Evolutionary conservation across 2,888 invertebrate genomes (phyloP).

Genomic region (Clistopyga incitator): DNA sequence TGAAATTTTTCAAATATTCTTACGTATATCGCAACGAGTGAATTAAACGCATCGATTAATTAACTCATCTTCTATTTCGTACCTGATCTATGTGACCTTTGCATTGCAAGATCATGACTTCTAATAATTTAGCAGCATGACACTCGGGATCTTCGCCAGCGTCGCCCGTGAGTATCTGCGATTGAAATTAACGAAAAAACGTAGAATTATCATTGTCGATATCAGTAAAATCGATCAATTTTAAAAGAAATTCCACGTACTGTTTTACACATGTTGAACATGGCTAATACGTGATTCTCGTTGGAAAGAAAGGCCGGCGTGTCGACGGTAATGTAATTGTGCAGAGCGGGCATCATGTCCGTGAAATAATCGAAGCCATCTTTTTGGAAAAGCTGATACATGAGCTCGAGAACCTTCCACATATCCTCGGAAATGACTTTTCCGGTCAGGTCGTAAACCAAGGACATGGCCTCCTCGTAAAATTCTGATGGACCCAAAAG

Average conservation of each 20-base stretch:
- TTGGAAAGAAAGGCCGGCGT: slow-evolving; percentile 96
- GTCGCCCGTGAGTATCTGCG: slow-evolving; percentile 88
- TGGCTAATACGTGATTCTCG: slow-evolving; percentile 94
- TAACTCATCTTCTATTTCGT: slow-evolving; percentile 52
- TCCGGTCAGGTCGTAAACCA: slow-evolving; percentile 96
- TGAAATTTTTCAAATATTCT: no score
- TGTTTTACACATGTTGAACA: slow-evolving; percentile 97
- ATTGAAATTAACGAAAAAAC: neutral
- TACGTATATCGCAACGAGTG: neutral
- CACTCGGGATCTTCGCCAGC: slow-evolving; percentile 97
- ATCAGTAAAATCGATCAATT: slow-evolving; percentile 26
- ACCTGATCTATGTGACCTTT: slow-evolving; percentile 93
- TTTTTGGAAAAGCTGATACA: slow-evolving; percentile 96
- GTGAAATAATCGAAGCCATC: slow-evolving; percentile 98
- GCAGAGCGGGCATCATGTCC: slow-evolving; percentile 99
- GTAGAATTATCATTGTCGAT: neutral
- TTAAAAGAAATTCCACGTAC: slow-evolving; percentile 85
- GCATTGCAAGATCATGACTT: slow-evolving; percentile 98
- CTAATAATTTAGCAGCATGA: slow-evolving; percentile 98
- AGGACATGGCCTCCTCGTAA: slow-evolving; percentile 97
- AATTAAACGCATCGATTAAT: neutral
- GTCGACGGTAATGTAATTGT: slow-evolving; percentile 98
- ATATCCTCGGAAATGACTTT: slow-evolving; percentile 95
- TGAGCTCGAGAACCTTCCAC: slow-evolving; percentile 97
- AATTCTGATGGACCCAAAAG: slow-evolving; percentile 89